Base-by-base conservation (phyloP, 2,888 invertebrate genomes). In the Cosmia trapezina region DNA sequence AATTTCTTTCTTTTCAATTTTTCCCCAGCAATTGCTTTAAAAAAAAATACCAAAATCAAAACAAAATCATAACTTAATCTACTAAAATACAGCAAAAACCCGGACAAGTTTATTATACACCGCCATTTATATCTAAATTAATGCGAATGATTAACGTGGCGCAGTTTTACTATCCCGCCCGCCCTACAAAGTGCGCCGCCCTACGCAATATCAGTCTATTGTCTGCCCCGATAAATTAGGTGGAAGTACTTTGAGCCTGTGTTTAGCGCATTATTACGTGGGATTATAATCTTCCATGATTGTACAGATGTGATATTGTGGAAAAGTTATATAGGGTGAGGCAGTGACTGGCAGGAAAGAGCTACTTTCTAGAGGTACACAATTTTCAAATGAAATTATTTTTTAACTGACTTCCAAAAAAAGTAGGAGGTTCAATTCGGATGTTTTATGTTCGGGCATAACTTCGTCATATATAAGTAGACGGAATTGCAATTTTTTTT, bases 201-300 rank as follows among this genome's bases (percentile, higher is more conserved):
- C 68, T 56, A 60, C 64, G 56, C 70, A 80, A 66, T 59, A 71
- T 56, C 70, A 54, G 49, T 66, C 73, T 73, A 75, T 83, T 84
- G 83, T 81, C 63, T 70, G 54, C 65, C 5, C 22, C 57, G 57
- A 74, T 81, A 83, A 84, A 83, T 83, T 84, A 78, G 33, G 49
- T 51, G 61, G 47, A 74, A 70, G 72, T 63, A n/a, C 71, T 63
- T 60, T 51, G 56, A 22, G 57, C 43, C 22, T 33, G 49, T 73
- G 64, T 59, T 77, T 80, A 70, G 56, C 11, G 54, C 28, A 62
- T 66, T 70, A 80, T 71, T 80, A 45, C 11, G n/a, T 59, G 43
- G 61, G 6, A 33, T 67, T 67, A 60, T 66, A 49, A 54, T 67
- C 28, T 63, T n/a, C 3, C 8, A 37, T 56, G 49, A 61, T 54